Evolutionary conservation across 2,888 invertebrate genomes (phyloP).

Genomic region (Amphipoea oculea): DNA sequence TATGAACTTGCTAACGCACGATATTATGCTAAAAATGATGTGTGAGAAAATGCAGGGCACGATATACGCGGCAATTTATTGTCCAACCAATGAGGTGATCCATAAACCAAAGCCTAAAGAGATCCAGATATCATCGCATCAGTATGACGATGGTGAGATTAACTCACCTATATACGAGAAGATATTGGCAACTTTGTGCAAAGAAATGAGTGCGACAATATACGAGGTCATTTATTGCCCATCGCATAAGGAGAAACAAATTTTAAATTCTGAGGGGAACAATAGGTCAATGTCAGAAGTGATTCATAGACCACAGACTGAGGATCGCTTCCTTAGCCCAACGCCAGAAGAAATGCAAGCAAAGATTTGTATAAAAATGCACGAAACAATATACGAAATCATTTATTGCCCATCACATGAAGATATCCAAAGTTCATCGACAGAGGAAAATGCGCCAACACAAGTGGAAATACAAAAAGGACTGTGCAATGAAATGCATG

Average conservation of each 20-base stretch:
- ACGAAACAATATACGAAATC: neutral
- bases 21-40: slow-evolving; percentile 19
- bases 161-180: slow-evolving; percentile 8
- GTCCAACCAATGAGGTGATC: neutral
- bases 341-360: slow-evolving; percentile 3
- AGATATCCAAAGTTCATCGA: neutral
- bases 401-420: slow-evolving; percentile 4
- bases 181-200: slow-evolving; percentile 11
- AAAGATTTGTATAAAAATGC: slow-evolving; percentile 9
- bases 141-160: neutral
- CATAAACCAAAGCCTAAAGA: neutral
- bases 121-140: neutral
- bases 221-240: slow-evolving; percentile 7
- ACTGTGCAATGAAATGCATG: slow-evolving; percentile 21
- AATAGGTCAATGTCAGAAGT: neutral
- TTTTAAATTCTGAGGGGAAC: neutral
- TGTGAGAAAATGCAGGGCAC: slow-evolving; percentile 23
- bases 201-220: slow-evolving; percentile 8
- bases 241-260: neutral
- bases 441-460: neutral
- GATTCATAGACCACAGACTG: neutral
- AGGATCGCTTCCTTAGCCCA: neutral
- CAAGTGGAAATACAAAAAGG: slow-evolving; percentile 3
- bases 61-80: slow-evolving; percentile 23
- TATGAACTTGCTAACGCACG: neutral